These are phyloP conservation scores for Thalassarche chlororhynchos DNA, from an alignment of 2,113 vertebrate genomes.

Conservation along the genomic window DNA sequence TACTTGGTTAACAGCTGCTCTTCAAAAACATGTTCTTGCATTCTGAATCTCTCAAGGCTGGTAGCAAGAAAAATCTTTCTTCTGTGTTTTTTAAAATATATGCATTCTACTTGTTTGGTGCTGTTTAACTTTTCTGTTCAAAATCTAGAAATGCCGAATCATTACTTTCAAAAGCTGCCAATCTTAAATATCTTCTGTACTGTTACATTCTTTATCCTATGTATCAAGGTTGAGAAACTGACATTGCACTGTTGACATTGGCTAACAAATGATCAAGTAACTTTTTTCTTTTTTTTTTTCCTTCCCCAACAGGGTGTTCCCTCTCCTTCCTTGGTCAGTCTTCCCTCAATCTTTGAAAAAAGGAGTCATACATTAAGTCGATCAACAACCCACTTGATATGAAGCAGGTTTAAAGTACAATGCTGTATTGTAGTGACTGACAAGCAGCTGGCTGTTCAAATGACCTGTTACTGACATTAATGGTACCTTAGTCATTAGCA, in stretches of 20 bases:
- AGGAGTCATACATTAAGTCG: constrained; percentile 93
- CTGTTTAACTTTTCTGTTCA: background rate
- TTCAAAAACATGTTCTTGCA: background rate
- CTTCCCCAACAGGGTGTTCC: constrained; percentile 75
- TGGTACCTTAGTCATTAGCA: constrained; percentile 76
- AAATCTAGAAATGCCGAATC: background rate
- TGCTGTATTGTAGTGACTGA: constrained; percentile 7
- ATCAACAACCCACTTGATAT: constrained; percentile 93
- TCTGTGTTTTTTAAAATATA: background rate
- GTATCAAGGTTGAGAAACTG: background rate
- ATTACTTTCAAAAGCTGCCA: background rate
- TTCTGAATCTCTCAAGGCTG: background rate
- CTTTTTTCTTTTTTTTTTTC: background rate
- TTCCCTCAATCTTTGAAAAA: constrained; percentile 89
- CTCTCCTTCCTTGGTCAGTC: constrained; percentile 91
- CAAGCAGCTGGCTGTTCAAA: constrained; percentile 25
- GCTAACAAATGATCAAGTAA: background rate
- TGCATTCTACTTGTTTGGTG: background rate
- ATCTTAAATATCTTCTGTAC: background rate
- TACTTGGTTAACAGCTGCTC: background rate
- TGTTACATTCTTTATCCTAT: background rate
- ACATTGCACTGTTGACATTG: background rate
- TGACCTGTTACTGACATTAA: constrained; percentile 55
- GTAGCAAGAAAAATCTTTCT: background rate
- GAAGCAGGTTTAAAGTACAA: constrained; percentile 39